These are phyloP conservation scores for Andrena minutula DNA, from an alignment of 2,888 invertebrate species.

Conservation along the genomic window DNA sequence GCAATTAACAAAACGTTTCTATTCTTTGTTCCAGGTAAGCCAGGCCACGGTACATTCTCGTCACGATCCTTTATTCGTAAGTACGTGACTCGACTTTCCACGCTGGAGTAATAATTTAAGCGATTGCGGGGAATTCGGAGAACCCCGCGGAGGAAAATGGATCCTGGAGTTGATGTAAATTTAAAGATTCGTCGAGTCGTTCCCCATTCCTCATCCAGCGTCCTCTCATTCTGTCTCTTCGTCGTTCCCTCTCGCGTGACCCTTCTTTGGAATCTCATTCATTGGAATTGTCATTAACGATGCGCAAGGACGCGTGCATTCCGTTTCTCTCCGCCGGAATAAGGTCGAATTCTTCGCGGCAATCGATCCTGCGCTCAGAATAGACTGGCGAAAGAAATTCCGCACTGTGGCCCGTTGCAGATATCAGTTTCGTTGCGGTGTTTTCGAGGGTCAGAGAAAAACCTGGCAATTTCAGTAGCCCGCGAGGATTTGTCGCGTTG, in stretches of 20 bases:
- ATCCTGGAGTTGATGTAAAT: conserved; percentile 45
- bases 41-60: conserved; percentile 29
- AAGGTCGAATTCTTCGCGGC: neutral
- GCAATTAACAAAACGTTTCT: conserved; percentile 34
- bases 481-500: neutral
- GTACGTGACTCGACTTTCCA: conserved; percentile 52
- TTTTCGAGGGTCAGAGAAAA: neutral
- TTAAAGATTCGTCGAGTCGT: conserved; percentile 39
- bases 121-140: conserved; percentile 10
- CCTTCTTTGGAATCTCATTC: neutral
- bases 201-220: neutral
- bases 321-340: neutral
- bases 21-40: conserved; percentile 67
- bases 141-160: conserved; percentile 1
- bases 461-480: neutral
- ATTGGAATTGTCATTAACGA: neutral
- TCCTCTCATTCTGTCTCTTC: neutral
- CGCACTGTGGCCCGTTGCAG: no score
- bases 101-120: conserved; percentile 14
- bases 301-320: neutral
- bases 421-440: no score
- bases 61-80: conserved; percentile 48
- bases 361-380: neutral
- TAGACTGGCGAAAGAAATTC: no score
- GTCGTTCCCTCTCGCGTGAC: neutral